Evolutionary conservation across 1,140 invertebrate genomes (phyloP), one percentile per base, ranked within the genome.

Genomic region (Drusus annulatus): DNA sequence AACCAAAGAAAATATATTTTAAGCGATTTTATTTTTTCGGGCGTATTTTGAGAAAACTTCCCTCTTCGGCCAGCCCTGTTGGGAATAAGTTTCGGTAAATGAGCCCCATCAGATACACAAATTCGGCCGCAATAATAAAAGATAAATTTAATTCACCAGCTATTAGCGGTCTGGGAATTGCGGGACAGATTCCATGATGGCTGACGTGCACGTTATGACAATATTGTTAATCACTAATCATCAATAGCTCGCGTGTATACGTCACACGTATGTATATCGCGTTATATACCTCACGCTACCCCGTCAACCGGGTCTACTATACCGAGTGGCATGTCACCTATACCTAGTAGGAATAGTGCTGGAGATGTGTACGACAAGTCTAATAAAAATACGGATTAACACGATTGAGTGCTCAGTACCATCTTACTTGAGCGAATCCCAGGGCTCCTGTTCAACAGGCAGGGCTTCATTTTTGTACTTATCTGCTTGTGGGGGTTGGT

Each of bases 111-210:
- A n/a, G 69, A 74, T 74, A 56, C 23, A 74, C 28, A 71, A 71
- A 16, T 50, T 74, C 25, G 52, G 15, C 15, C n/a, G 51, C 17
- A 74, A 74, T 74, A 74, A 74, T 74, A 74, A 74, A 74, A 74
- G 50, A 74, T 74, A 74, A 74, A 74, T 56, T 54, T 74, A 25
- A 74, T 74, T 74, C 69, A 19, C 10, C 21, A 56, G 69, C 69
- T 52, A 74, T 74, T 74, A 74, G 50, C 19, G 69, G 69, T n/a
- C 17, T 23, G 45, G 68, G 45, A 31, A 69, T n/a, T 56, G 69
- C 21, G 52, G 69, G 52, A 73, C 52, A 56, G 69, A 54, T 74
- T 52, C 51, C 52, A 54, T 74, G 69, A 74, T 74, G 52, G 52
- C 28, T 31, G 23, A 74, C 69, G 23, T 74, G 69, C 69, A 74